These are phyloP conservation scores for Tragelaphus strepsiceros DNA, from an alignment of 2,113 vertebrate genomes.

Conservation along the genomic window DNA sequence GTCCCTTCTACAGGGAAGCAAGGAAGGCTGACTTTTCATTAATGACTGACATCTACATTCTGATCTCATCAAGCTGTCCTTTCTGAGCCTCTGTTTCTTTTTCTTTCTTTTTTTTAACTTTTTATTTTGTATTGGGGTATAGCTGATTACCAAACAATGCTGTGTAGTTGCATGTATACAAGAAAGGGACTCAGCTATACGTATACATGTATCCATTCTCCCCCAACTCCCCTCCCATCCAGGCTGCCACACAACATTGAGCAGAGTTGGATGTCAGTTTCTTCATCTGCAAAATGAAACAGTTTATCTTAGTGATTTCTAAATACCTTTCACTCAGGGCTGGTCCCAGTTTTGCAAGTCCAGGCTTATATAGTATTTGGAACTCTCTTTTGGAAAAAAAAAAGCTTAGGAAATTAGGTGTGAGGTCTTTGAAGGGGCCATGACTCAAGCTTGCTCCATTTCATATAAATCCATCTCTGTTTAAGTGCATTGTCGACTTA, in stretches of 20 bases:
- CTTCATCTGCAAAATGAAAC: slow-evolving; percentile 25
- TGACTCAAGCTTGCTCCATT: background rate
- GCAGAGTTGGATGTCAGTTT: background rate
- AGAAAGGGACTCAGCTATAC: background rate
- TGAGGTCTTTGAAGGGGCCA: background rate
- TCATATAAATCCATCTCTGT: background rate
- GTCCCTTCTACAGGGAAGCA: background rate
- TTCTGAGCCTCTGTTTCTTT: slow-evolving; percentile 1
- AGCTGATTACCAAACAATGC: background rate
- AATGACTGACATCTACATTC: background rate
- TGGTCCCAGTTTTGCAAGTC: background rate
- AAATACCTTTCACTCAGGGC: background rate
- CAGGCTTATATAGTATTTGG: background rate
- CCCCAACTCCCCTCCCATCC: background rate
- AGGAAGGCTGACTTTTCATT: background rate
- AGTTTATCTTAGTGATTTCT: slow-evolving; percentile 29
- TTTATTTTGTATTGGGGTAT: background rate
- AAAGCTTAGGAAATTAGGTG: background rate
- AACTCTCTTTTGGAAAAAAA: background rate
- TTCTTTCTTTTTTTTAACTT: background rate
- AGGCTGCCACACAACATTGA: background rate
- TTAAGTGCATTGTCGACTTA: background rate
- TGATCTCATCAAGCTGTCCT: background rate
- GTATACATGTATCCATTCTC: background rate
- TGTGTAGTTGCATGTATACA: background rate